phyloP scores from a whole-genome alignment of 2,797 vertebrate species.

The Liparis tanakae region DNA sequence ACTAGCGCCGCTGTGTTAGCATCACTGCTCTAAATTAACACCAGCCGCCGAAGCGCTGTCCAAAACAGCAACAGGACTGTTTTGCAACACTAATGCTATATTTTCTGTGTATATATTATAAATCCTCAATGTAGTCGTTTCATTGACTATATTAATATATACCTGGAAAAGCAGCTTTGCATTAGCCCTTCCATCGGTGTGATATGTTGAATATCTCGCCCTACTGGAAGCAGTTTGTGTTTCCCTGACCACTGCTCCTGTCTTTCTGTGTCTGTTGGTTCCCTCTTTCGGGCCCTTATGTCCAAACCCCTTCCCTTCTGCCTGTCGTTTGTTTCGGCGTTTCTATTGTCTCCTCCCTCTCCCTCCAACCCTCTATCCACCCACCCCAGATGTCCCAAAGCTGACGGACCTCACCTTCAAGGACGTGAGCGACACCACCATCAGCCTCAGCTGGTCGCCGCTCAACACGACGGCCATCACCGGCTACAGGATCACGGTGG shows the following conservation, averaged over 20 bases:
- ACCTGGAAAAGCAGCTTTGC: constrained; percentile 25
- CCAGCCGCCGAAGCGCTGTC: not conserved
- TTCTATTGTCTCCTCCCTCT: constrained; percentile 5
- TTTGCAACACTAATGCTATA: constrained; percentile 34
- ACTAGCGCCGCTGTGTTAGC: constrained; percentile 7
- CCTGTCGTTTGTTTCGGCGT: constrained; percentile 48
- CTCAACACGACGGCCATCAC: constrained; percentile 92
- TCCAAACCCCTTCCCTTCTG: constrained; percentile 12
- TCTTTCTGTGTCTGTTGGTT: constrained; percentile 20
- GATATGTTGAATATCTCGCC: constrained; percentile 48
- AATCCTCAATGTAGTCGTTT: constrained; percentile 38
- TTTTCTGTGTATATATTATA: constrained; percentile 44
- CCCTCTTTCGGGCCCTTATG: constrained; percentile 12
- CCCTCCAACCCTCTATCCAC: constrained; percentile 9
- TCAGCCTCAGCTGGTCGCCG: constrained; percentile 95
- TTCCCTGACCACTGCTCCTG: constrained; percentile 43
- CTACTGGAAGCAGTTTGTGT: constrained; percentile 45
- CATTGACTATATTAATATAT: constrained; percentile 49
- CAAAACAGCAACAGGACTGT: constrained; percentile 19
- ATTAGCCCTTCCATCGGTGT: constrained; percentile 58
- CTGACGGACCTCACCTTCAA: constrained; percentile 95
- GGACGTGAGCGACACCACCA: constrained; percentile 94
- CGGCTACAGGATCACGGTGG: constrained; percentile 95
- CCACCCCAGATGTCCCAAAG: constrained; percentile 88
- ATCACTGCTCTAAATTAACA: constrained; percentile 16